A percentile compares a stretch with the other conserved stretches of the same genome.
These are phyloP conservation scores for Thera britannica DNA, from an alignment of 2,888 invertebrate genomes.

Conservation along the genomic window DNA sequence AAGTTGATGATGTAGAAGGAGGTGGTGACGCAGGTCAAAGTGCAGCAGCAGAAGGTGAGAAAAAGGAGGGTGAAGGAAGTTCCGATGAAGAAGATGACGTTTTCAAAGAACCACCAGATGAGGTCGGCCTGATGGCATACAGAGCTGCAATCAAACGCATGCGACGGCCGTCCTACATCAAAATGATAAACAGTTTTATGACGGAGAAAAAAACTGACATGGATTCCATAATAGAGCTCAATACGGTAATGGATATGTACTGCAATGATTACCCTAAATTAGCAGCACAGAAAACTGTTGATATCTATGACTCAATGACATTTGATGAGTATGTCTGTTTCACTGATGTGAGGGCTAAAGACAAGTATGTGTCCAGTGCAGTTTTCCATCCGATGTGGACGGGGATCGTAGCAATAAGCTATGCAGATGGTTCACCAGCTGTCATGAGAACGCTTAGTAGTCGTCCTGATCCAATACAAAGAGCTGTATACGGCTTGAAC, in stretches of 20 bases:
- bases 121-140: slow-evolving; percentile 63
- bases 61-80: slow-evolving; percentile 48
- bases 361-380: slow-evolving; percentile 87
- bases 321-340: slow-evolving; percentile 86
- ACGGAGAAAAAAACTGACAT: slow-evolving; percentile 57
- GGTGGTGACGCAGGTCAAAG: slow-evolving; percentile 60
- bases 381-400: slow-evolving; percentile 90
- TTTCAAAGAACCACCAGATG: slow-evolving; percentile 56
- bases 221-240: slow-evolving; percentile 71
- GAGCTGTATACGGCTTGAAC: slow-evolving; percentile 86
- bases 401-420: slow-evolving; percentile 88
- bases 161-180: slow-evolving; percentile 71
- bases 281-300: slow-evolving; percentile 60
- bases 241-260: slow-evolving; percentile 85
- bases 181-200: slow-evolving; percentile 65
- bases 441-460: slow-evolving; percentile 69
- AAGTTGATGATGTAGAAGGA: slow-evolving; percentile 56
- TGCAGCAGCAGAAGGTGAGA: slow-evolving; percentile 38
- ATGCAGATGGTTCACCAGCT: slow-evolving; percentile 84
- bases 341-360: slow-evolving; percentile 87
- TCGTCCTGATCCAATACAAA: slow-evolving; percentile 77
- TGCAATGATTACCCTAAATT: slow-evolving; percentile 85
- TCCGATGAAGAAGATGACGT: slow-evolving; percentile 55
- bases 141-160: slow-evolving; percentile 62
- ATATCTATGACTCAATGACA: slow-evolving; percentile 66